Evolutionary conservation across 2,113 vertebrate genomes (phyloP).

Genomic region (Eclectus roratus): DNA sequence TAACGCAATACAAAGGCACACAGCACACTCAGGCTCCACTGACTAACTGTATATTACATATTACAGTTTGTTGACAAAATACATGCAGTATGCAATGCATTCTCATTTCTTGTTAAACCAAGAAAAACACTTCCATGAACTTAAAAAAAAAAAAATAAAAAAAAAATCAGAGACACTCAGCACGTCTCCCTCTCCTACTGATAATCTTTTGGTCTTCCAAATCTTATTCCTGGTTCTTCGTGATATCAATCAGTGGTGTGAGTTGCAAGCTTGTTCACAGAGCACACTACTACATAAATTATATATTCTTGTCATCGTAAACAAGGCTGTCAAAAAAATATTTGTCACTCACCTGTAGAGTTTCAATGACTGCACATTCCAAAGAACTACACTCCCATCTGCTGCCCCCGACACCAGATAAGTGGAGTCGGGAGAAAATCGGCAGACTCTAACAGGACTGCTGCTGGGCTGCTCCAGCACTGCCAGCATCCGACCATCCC

Average conservation of each 20-base stretch:
- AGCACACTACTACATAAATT: too few species aligned
- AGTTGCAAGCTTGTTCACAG: background rate
- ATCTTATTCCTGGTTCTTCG: accelerated
- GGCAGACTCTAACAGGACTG: conserved; percentile 87
- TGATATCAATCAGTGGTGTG: accelerated
- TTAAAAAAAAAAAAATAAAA: background rate
- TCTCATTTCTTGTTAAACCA: background rate
- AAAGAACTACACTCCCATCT: conserved; percentile 86
- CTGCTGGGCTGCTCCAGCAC: conserved; percentile 85
- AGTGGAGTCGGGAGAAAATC: conserved; percentile 77
- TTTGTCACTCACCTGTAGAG: conserved; percentile 70
- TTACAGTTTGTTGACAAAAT: background rate
- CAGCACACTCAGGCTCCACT: background rate
- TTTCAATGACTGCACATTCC: conserved; percentile 80
- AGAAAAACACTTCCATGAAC: background rate
- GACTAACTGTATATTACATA: background rate
- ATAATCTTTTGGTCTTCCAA: background rate
- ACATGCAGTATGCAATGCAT: background rate
- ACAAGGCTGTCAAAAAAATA: too few species aligned
- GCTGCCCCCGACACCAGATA: conserved; percentile 84
- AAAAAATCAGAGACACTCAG: background rate
- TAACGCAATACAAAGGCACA: background rate
- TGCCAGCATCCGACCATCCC: conserved; percentile 74
- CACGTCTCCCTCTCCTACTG: background rate
- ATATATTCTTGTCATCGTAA: accelerated